Evolutionary conservation across 30 jellyfish, hydroid and myxozoan genomes (phyloP).

Genomic region (Aurelia sp.): DNA sequence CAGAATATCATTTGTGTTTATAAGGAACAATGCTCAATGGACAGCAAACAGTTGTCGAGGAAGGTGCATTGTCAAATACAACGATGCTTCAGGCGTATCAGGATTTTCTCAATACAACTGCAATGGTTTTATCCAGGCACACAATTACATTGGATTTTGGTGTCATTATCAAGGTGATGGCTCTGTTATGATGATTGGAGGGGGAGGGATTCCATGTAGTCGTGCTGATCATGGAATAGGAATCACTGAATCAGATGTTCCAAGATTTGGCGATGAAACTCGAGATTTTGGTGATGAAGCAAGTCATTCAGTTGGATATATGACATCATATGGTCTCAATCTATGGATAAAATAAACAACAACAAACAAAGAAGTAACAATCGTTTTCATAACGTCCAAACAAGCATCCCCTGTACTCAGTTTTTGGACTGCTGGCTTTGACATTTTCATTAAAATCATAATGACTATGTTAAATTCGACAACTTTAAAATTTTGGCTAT

Average conservation of each 20-base stretch:
- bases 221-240: constrained; percentile 50
- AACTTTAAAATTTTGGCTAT: too few relatives aligned
- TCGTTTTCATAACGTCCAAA: too few relatives aligned
- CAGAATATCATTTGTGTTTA: too few relatives aligned
- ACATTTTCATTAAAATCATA: too few relatives aligned
- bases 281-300: constrained; percentile 36
- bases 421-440: too few relatives aligned
- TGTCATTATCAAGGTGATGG: constrained; percentile 13
- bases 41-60: too few relatives aligned
- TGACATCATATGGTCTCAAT: constrained; percentile 14
- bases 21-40: too few relatives aligned
- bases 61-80: too few relatives aligned
- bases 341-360: too few relatives aligned
- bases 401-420: too few relatives aligned
- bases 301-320: background rate
- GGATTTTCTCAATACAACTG: constrained; percentile 41
- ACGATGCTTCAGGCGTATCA: constrained; percentile 5
- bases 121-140: constrained; percentile 17
- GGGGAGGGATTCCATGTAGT: constrained; percentile 23
- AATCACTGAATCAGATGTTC: constrained; percentile 16
- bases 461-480: too few relatives aligned
- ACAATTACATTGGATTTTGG: background rate
- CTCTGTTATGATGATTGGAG: constrained; percentile 40
- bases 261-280: background rate
- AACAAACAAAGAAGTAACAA: too few relatives aligned